phyloP scores from a whole-genome alignment of 2,888 invertebrate species.

The Tachina lurida region DNA sequence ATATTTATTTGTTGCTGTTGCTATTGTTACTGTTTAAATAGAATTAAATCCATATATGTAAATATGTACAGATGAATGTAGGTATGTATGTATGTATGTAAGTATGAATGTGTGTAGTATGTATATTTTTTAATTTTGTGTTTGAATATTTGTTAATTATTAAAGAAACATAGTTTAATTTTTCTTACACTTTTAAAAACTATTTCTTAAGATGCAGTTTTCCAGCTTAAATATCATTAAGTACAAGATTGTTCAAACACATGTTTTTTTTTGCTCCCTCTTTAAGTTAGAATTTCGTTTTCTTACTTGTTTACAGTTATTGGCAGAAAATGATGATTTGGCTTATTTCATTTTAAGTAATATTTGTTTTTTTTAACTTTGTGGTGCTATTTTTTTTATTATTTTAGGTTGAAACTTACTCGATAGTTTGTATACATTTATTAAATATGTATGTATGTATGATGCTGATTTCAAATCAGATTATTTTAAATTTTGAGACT shows the following conservation, averaged over 20 bases:
- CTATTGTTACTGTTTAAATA: conserved; percentile 42
- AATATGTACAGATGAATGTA: too few relatives aligned
- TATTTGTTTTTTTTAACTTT: neutral
- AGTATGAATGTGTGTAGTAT: neutral
- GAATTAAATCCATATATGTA: conserved; percentile 1
- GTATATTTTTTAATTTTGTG: neutral
- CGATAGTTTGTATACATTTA: neutral
- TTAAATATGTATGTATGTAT: neutral
- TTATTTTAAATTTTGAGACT: conserved; percentile 63
- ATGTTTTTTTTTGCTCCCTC: conserved; percentile 29
- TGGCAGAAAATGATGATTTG: conserved; percentile 26
- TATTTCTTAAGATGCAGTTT: conserved; percentile 14
- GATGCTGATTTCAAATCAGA: conserved; percentile 51
- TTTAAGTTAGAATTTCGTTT: neutral
- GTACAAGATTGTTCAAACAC: conserved; percentile 35
- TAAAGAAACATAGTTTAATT: neutral
- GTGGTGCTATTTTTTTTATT: neutral
- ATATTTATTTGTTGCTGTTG: conserved; percentile 36
- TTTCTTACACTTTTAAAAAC: conserved; percentile 30
- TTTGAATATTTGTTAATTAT: neutral
- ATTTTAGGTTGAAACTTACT: neutral
- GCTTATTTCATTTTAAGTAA: conserved; percentile 32
- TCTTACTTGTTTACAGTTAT: neutral
- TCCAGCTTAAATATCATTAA: conserved; percentile 33
- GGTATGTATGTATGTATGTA: too few relatives aligned